Percentiles rank a stretch among this genome's conserved stretches.
Conservation (phyloP, 2,113 vertebrate genomes). For the Oryzias celebensis region DNA sequence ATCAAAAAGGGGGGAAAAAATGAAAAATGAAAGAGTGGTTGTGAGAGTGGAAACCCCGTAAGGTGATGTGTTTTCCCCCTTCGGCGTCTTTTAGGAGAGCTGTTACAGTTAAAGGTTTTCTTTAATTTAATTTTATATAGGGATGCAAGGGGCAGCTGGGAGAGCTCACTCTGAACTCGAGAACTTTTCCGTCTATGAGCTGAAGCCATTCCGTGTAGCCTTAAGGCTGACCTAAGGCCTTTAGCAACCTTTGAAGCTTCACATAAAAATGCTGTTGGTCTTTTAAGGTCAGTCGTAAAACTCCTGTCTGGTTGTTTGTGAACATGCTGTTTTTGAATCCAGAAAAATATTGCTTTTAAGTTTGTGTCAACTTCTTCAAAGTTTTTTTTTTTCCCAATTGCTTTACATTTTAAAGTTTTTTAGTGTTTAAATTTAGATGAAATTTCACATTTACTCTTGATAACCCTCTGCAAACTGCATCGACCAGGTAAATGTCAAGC, state of each 20-base stretch:
- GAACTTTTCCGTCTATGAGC: conserved; percentile 11
- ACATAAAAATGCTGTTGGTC: conserved; percentile 9
- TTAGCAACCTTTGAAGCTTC: conserved; percentile 32
- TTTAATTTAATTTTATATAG: conserved; percentile 42
- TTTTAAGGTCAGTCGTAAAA: no score
- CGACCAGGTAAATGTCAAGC: conserved; percentile 68
- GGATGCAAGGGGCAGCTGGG: background rate
- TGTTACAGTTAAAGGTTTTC: conserved; percentile 27
- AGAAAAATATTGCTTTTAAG: background rate
- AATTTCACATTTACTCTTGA: conserved; percentile 63
- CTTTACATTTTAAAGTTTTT: conserved; percentile 47
- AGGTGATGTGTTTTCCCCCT: conserved; percentile 34
- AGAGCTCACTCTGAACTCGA: background rate
- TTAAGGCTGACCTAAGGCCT: conserved; percentile 27
- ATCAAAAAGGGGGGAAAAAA: conserved; percentile 14
- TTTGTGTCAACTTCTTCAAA: conserved; percentile 7
- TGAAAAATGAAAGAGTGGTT: conserved; percentile 8
- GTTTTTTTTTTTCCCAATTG: conserved; percentile 2
- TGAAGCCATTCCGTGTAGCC: conserved; percentile 22
- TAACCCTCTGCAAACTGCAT: conserved; percentile 35
- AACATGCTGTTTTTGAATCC: conserved; percentile 7
- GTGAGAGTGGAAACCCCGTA: conserved; percentile 11
- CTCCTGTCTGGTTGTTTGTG: conserved; percentile 14
- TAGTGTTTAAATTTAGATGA: conserved; percentile 66
- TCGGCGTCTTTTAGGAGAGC: conserved; percentile 33